Conservation (phyloP, 2,797 vertebrate species). For the Pseudochromis fuscus region DNA sequence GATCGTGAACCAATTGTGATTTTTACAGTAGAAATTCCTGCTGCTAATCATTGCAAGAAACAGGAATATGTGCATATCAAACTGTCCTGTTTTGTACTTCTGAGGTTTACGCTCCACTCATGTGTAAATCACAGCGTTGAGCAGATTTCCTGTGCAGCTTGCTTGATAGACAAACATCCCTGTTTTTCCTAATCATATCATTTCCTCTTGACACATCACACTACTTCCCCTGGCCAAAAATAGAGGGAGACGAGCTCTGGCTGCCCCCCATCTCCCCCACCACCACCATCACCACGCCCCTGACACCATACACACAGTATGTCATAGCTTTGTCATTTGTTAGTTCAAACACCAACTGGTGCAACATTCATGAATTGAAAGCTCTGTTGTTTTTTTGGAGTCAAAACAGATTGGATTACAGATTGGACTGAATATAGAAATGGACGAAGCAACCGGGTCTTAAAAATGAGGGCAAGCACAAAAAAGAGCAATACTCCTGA, state of each 20-base stretch:
- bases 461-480: too few species aligned
- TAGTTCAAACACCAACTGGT: neutral
- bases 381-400: neutral
- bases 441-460: too few species aligned
- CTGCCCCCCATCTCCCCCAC: neutral
- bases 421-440: too few species aligned
- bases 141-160: constrained; percentile 76
- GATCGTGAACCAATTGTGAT: neutral
- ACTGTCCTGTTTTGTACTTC: neutral
- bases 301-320: neutral
- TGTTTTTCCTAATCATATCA: constrained; percentile 67
- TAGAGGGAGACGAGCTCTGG: constrained; percentile 53
- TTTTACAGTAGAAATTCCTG: neutral
- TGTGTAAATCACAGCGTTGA: constrained; percentile 36
- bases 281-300: neutral
- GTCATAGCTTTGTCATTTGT: neutral
- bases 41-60: neutral
- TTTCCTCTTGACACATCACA: constrained; percentile 78
- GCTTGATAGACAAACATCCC: constrained; percentile 75
- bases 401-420: too few species aligned
- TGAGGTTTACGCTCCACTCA: constrained; percentile 8
- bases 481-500: too few species aligned
- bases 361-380: neutral
- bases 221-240: constrained; percentile 76
- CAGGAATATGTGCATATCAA: neutral